phyloP scores from a whole-genome alignment of 2,888 invertebrate genomes.

The Scotopteryx bipunctaria region DNA sequence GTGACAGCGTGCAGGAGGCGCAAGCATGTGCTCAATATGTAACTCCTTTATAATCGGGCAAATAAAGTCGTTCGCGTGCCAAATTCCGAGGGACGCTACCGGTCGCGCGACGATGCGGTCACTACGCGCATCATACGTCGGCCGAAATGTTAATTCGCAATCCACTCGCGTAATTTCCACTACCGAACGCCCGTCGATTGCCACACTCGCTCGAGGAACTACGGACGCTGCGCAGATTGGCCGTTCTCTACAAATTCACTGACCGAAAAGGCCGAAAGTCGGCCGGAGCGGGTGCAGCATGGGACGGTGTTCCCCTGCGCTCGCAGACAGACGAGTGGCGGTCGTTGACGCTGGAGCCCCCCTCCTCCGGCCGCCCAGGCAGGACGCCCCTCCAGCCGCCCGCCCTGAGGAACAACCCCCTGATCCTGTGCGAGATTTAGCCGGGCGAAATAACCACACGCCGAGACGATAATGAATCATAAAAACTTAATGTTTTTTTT shows the following conservation, averaged over 20 bases:
- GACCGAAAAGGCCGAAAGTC: slow-evolving; percentile 47
- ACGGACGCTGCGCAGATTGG: slow-evolving; percentile 23
- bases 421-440: slow-evolving; percentile 40
- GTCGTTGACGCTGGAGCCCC: slow-evolving; percentile 79
- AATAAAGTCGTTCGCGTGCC: slow-evolving; percentile 40
- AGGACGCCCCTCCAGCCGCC: slow-evolving; percentile 72
- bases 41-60: slow-evolving; percentile 34
- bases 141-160: slow-evolving; percentile 36
- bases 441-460: slow-evolving; percentile 42
- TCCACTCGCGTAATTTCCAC: slow-evolving; percentile 35
- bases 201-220: slow-evolving; percentile 31
- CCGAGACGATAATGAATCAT: slow-evolving; percentile 29
- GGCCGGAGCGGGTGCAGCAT: slow-evolving; percentile 51
- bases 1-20: slow-evolving; percentile 43
- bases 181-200: slow-evolving; percentile 27
- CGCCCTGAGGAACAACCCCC: slow-evolving; percentile 68
- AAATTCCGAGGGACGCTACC: slow-evolving; percentile 40
- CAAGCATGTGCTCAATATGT: slow-evolving; percentile 45
- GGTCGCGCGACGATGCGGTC: slow-evolving; percentile 36
- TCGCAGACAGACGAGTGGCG: slow-evolving; percentile 74
- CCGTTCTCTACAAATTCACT: slow-evolving; percentile 23
- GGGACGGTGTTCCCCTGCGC: slow-evolving; percentile 67
- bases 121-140: slow-evolving; percentile 40
- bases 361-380: slow-evolving; percentile 58
- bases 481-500: slow-evolving; percentile 17